These are phyloP conservation scores for Drosophila kuntzei DNA, from an alignment of 2,888 invertebrate species.

Conservation along the genomic window DNA sequence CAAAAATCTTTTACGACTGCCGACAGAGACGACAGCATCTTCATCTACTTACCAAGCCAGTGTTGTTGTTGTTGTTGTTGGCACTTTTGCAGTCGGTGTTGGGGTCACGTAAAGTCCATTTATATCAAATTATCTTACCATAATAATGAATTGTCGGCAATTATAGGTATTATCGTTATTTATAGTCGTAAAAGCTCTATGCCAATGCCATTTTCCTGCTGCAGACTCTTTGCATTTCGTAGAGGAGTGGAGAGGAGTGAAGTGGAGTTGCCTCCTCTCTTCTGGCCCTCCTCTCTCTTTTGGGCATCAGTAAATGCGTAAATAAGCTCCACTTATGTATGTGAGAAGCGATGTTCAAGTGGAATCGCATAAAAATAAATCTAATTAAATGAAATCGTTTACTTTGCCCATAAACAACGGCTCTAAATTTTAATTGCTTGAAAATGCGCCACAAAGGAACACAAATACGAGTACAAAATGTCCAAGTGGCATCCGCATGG, in stretches of 20 bases:
- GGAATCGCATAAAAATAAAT: conserved; percentile 73
- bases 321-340: conserved; percentile 57
- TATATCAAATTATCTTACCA: conserved; percentile 85
- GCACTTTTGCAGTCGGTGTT: conserved; percentile 60
- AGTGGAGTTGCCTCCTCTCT: neutral
- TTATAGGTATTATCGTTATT: conserved; percentile 86
- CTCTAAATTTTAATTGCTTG: conserved; percentile 65
- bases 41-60: conserved; percentile 45
- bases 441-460: conserved; percentile 41
- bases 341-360: conserved; percentile 39
- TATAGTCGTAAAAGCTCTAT: conserved; percentile 82
- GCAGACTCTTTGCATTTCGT: conserved; percentile 54
- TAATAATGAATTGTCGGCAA: conserved; percentile 86
- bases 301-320: conserved; percentile 51
- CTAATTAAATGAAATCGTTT: conserved; percentile 77
- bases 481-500: neutral
- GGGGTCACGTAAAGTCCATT: conserved; percentile 85
- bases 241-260: neutral
- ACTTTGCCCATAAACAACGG: conserved; percentile 64
- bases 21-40: conserved; percentile 55
- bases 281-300: neutral
- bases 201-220: conserved; percentile 49
- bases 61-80: conserved; percentile 22
- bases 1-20: conserved; percentile 58
- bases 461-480: conserved; percentile 2